phyloP scores from a whole-genome alignment of 2,113 vertebrate genomes.

The Etia nguti region DNA sequence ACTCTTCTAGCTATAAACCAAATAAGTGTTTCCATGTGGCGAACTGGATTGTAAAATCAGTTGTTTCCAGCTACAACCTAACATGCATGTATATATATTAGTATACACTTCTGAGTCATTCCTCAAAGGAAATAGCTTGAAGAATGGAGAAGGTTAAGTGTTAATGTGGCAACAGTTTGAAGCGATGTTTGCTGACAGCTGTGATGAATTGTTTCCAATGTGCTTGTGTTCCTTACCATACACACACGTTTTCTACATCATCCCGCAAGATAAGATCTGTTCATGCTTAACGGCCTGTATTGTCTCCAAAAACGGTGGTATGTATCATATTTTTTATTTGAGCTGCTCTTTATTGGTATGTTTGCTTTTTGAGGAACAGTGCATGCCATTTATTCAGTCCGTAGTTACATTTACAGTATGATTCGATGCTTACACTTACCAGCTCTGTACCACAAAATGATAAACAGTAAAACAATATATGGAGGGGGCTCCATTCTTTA shows the following conservation, averaged over 20 bases:
- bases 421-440: not conserved
- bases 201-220: slow-evolving; percentile 46
- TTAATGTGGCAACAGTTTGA: slow-evolving; percentile 49
- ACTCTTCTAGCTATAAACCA: not conserved
- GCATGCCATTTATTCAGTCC: not conserved
- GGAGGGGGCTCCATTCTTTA: not conserved
- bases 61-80: not conserved
- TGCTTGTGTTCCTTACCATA: not conserved
- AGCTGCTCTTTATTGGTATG: slow-evolving; percentile 6
- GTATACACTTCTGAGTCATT: not conserved
- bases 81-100: slow-evolving; percentile 14
- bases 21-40: not conserved
- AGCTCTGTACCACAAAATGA: not conserved
- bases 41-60: not conserved
- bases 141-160: slow-evolving; percentile 40
- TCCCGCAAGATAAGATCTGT: slow-evolving; percentile 2
- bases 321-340: not conserved
- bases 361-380: not conserved
- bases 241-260: not conserved
- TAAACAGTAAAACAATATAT: not conserved
- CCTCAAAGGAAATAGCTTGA: slow-evolving; percentile 34
- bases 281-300: not conserved
- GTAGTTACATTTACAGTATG: not conserved
- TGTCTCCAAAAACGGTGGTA: not conserved
- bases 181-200: slow-evolving; percentile 41